Conservation (phyloP, 2,888 invertebrate genomes). For the Eristalis arbustorum region DNA sequence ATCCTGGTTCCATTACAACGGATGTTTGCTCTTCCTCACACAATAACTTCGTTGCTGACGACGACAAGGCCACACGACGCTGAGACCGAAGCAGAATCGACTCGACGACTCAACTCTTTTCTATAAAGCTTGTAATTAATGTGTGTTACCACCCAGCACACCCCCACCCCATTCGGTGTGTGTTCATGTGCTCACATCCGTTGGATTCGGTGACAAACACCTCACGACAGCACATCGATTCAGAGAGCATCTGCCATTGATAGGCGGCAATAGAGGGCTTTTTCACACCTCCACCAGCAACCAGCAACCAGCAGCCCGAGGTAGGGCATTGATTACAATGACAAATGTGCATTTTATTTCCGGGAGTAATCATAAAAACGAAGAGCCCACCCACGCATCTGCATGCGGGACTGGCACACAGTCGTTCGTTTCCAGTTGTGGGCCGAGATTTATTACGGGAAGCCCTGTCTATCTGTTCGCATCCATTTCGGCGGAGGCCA, state of each 20-base stretch:
- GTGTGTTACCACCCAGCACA: not conserved
- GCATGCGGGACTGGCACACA: not conserved
- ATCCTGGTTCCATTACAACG: not conserved
- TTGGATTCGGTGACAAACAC: not conserved
- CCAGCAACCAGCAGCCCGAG: not conserved
- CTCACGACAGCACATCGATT: not conserved
- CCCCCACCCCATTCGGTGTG: not conserved
- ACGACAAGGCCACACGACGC: not conserved
- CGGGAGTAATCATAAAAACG: conserved; percentile 57
- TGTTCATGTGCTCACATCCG: not conserved
- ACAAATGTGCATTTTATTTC: conserved; percentile 68
- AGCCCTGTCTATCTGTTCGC: conserved; percentile 55
- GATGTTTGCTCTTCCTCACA: not conserved
- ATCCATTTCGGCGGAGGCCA: conserved; percentile 5
- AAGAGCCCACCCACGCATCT: not conserved
- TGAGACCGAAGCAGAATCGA: not conserved
- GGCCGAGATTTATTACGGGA: conserved; percentile 62
- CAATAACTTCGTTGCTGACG: not conserved
- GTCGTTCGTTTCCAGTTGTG: conserved; percentile 39
- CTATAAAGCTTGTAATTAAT: not conserved
- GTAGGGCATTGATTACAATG: conserved; percentile 59
- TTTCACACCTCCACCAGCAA: conserved; percentile 39
- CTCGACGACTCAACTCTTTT: not conserved
- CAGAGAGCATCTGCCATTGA: conserved; percentile 36
- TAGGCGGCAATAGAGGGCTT: conserved; percentile 22